phyloP scores from a whole-genome alignment of 2,888 invertebrate genomes.

The Diaphora mendica region DNA sequence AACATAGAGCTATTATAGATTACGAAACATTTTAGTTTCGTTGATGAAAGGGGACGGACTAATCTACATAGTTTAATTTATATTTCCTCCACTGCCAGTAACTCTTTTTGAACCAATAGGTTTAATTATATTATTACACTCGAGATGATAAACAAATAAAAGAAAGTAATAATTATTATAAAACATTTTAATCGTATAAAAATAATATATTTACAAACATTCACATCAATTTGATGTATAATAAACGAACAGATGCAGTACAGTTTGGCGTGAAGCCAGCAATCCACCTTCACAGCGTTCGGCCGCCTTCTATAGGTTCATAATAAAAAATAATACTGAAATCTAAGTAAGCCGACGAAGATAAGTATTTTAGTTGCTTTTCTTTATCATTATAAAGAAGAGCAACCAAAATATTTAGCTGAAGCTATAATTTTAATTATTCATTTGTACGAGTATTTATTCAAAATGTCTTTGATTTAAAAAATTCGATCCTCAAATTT shows the following conservation, averaged over 20 bases:
- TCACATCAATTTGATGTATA: constrained; percentile 85
- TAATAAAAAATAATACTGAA: constrained; percentile 24
- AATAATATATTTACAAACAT: constrained; percentile 84
- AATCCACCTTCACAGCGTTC: constrained; percentile 49
- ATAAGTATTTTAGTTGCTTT: constrained; percentile 1
- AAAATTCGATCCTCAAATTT: background rate
- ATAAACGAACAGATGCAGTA: constrained; percentile 68
- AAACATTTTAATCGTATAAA: constrained; percentile 79
- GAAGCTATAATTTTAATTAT: background rate
- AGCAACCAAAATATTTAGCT: background rate
- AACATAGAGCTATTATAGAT: no score
- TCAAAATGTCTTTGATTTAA: background rate
- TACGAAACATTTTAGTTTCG: no score
- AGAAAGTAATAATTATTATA: constrained; percentile 58
- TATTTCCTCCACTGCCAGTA: background rate
- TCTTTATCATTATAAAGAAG: background rate
- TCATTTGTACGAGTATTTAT: background rate
- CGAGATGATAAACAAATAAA: background rate
- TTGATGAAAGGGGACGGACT: background rate
- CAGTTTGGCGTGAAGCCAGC: constrained; percentile 67
- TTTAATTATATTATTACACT: no score
- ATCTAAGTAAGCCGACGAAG: constrained; percentile 22
- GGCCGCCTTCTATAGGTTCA: constrained; percentile 38
- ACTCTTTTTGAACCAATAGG: background rate
- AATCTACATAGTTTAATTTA: background rate